Evolutionary conservation across 1,140 invertebrate genomes (phyloP).

Genomic region (Tigriopus japonicus): DNA sequence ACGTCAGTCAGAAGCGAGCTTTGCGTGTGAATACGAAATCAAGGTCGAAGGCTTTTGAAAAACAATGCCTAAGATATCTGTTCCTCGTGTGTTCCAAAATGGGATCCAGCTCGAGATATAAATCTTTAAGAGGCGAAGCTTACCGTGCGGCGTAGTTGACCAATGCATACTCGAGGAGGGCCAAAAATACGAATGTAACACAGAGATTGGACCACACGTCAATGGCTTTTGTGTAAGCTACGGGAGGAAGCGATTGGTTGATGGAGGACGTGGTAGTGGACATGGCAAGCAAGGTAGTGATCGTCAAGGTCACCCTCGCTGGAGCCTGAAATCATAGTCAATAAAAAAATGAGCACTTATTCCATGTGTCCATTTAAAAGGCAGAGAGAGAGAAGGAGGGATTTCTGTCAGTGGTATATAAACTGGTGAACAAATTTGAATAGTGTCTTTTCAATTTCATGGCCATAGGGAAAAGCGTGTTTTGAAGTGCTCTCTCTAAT

Average conservation of each 20-base stretch:
- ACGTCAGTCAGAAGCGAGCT: neutral
- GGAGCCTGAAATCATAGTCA: constrained; percentile 14
- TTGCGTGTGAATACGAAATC: neutral
- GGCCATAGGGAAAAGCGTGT: too few relatives aligned
- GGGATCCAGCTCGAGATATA: neutral
- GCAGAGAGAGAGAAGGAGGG: too few relatives aligned
- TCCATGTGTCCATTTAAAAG: too few relatives aligned
- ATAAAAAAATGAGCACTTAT: too few relatives aligned
- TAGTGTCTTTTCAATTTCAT: too few relatives aligned
- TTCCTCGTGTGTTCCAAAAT: neutral
- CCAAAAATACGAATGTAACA: constrained; percentile 88
- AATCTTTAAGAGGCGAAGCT: neutral
- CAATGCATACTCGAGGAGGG: constrained; percentile 84
- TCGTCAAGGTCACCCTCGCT: constrained; percentile 23
- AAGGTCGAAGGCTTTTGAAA: neutral
- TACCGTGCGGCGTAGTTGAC: constrained; percentile 85
- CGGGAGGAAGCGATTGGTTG: constrained; percentile 85
- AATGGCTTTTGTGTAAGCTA: constrained; percentile 90
- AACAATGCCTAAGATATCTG: neutral
- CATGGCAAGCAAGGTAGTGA: constrained; percentile 88
- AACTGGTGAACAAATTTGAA: too few relatives aligned
- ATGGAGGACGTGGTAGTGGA: constrained; percentile 91
- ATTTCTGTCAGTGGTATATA: too few relatives aligned
- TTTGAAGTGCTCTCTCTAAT: too few relatives aligned
- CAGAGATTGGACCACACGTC: constrained; percentile 97